Base-by-base conservation (phyloP, 1,140 invertebrate species). In the Uloborus diversus region DNA sequence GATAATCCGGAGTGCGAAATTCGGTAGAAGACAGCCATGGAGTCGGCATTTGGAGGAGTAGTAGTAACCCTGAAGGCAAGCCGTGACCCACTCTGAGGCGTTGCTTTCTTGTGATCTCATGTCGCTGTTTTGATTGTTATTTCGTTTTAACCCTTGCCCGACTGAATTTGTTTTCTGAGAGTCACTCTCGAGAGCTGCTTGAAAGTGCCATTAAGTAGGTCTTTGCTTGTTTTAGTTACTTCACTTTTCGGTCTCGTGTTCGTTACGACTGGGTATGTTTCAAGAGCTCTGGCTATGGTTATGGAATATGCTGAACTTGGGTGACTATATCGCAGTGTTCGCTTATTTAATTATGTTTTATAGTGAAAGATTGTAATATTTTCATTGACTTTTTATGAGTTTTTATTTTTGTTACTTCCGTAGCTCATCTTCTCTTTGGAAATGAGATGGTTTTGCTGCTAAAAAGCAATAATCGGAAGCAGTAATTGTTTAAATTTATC, bases 1-100 rank as follows among this genome's bases (percentile, higher is more conserved):
- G 32, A 28, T 75, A 53, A 64, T 73, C 69, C 33, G 47, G 20
- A 14, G n/a, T 35, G 35, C 20, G 49, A 25, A 57, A 70, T 25
- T n/a, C 49, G 32, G 51, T 56, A 42, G 56, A 73, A 47, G 17
- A 32, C 71, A 42, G 73, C 59, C 73, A 59, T 73, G 68, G 59
- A 53, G 42, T 71, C 51, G 20, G 71, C 71, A 78, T 78, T 66
- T 51, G 27, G 20, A 30, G 13, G 13, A 7, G 47, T 33, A 73
- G n/a, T 25, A 23, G 33, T 25, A 42, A 65, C 73, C 61, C 73
- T 78, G 73, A 30, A 78, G 73, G 42, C 23, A 42, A 65, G 73
- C 73, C 73, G 35, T 78, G 73, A 78, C 73, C 73, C 73, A 78
- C 73, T 78, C 56, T 47, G 47, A 78, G 61, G 62, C 73, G 73